Evolutionary conservation across 1,140 invertebrate species (phyloP), one percentile per base, ranked within the genome.

Genomic region (Brachionus asplanchnoidis): DNA sequence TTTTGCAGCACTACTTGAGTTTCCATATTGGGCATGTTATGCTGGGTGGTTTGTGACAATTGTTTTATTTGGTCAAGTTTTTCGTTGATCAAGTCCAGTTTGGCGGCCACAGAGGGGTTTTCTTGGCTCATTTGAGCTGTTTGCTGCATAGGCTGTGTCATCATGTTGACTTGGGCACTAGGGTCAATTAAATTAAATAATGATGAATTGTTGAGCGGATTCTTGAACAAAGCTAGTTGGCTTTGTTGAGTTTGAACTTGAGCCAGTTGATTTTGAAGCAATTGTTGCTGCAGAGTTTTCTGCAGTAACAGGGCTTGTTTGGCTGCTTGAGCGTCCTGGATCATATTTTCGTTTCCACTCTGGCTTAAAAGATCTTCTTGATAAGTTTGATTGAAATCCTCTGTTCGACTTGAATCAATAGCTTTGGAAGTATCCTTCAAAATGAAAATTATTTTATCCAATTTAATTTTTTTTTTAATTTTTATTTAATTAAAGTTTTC

Each of bases 21-120:
- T 85, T 90, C 89, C 88, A 90, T 89, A 53, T 87, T 88, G 3
- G 89, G 89, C 28, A 87, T 85, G 40, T 85, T 85, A n/a, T 79
- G 70, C 28, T 82, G 32, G 40, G 40, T 82, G 7, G 20, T 42
- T 23, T 82, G 32, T 12, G 53, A 65, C 42, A 82, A 36, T 46
- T 40, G 53, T 68, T 82, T 60, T 7, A 82, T 65, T 26, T 82
- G 28, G 23, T 82, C 79, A 20, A 82, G 50, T 82, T 82, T 82
- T 68, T 82, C 79, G 53, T 9, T 82, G 2, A 82, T 60, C 26
- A 65, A 42, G 6, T 82, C 79, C 12, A 82, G 36, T 65, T 82
- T 82, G 11, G 53, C 36, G 44, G 60, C 11, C 4, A 82, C 26
- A 26, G 53, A 23, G 1, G 53, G 9, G 17, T 36, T 65, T 44